Evolutionary conservation across 2,113 vertebrate genomes (phyloP).

Genomic region (Malurus cyaneus): DNA sequence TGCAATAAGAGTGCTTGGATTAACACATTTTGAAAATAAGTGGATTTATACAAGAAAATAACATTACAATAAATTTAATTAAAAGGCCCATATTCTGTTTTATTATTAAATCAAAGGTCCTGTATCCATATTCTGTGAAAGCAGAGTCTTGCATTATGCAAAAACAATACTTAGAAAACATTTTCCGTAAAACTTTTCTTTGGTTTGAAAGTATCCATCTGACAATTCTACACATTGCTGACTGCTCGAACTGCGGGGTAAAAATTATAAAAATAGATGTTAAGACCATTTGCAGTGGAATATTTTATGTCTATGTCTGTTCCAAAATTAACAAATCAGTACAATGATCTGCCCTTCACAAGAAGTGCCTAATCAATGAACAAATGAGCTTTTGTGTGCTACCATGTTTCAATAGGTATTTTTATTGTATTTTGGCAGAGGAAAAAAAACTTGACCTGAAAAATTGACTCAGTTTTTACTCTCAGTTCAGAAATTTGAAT

Average conservation of each 20-base stretch:
- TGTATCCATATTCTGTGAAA: neutral
- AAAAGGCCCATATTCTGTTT: neutral
- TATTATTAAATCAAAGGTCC: neutral
- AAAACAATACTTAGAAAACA: neutral
- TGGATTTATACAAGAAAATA: neutral
- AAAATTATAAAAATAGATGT: neutral
- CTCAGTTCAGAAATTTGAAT: neutral
- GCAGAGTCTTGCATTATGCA: neutral
- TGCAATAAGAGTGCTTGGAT: neutral
- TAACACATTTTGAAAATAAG: neutral
- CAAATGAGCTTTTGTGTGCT: neutral
- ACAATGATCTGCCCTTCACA: neutral
- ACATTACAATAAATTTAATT: neutral
- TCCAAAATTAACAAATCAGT: neutral
- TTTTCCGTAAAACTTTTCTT: neutral
- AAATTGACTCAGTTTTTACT: neutral
- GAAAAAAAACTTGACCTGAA: neutral
- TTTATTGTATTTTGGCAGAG: neutral
- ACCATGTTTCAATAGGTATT: neutral
- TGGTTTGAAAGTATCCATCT: neutral
- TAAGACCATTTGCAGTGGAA: neutral
- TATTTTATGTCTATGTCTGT: neutral
- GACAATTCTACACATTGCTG: neutral
- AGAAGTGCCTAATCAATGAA: neutral
- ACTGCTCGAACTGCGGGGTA: neutral